A percentile compares a stretch with the other conserved stretches of the same genome.
Conservation (phyloP, 2,888 invertebrate species). For the Drosophila pegasa region DNA sequence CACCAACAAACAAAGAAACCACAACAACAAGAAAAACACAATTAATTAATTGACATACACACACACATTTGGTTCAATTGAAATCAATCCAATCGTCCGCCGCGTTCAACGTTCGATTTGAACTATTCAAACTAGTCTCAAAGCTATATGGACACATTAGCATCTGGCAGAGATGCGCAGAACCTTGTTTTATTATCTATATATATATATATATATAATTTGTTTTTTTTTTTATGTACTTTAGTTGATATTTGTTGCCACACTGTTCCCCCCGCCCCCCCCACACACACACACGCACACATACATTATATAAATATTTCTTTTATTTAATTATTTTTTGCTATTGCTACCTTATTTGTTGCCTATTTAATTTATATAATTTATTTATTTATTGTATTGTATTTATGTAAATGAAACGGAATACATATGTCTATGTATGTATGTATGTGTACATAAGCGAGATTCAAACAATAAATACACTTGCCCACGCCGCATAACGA, state of each 20-base stretch:
- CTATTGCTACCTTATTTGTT: conserved; percentile 60
- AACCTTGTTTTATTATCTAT: conserved; percentile 45
- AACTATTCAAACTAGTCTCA: conserved; percentile 59
- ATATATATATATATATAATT: conserved; percentile 7
- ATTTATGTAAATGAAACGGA: conserved; percentile 66
- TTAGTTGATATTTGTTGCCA: conserved; percentile 33
- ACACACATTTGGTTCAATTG: conserved; percentile 18
- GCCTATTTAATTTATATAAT: conserved; percentile 69
- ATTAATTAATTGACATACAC: conserved; percentile 9
- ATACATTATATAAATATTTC: conserved; percentile 5
- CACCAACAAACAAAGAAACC: conserved; percentile 25
- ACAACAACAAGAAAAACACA: conserved; percentile 12
- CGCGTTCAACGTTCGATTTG: conserved; percentile 22
- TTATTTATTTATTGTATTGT: conserved; percentile 74
- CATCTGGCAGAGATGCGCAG: conserved; percentile 16
- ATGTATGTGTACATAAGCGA: conserved; percentile 62
- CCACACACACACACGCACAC: conserved; percentile 12
- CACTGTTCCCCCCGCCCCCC: not conserved
- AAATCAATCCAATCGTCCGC: conserved; percentile 19
- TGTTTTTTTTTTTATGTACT: conserved; percentile 17
- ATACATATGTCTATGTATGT: conserved; percentile 61
- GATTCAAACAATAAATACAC: conserved; percentile 35
- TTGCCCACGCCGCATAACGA: conserved; percentile 32
- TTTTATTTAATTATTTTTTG: conserved; percentile 9
- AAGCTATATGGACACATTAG: conserved; percentile 39